These are phyloP conservation scores for Catocala nupta DNA, from an alignment of 2,888 invertebrate genomes.

Conservation along the genomic window DNA sequence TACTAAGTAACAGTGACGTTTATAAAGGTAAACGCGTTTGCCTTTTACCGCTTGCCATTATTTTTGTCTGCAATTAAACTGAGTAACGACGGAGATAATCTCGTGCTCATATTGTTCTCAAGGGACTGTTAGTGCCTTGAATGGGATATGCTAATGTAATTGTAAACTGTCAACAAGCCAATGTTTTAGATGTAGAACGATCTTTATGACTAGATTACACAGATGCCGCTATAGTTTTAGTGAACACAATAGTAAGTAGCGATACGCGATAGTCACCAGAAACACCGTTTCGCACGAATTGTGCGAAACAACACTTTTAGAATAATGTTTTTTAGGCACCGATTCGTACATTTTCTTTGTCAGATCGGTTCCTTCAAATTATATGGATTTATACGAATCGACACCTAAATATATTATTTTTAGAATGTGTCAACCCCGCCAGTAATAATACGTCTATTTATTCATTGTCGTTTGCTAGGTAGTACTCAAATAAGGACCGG, in stretches of 20 bases:
- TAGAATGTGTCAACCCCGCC: too few species aligned
- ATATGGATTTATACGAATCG: too few species aligned
- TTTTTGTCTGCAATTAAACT: conserved; percentile 14
- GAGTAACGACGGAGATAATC: conserved; percentile 23
- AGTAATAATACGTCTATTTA: too few species aligned
- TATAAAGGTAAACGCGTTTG: conserved; percentile 5
- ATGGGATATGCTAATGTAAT: conserved; percentile 17
- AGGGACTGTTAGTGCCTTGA: conserved; percentile 10
- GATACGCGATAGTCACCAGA: too few species aligned
- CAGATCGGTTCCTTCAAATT: too few species aligned
- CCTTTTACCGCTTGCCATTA: conserved; percentile 7
- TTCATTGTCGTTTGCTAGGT: too few species aligned
- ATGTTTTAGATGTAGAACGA: background rate
- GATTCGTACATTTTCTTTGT: too few species aligned
- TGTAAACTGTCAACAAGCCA: conserved; percentile 14
- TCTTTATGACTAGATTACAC: background rate
- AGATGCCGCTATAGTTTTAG: background rate
- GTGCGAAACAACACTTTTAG: too few species aligned
- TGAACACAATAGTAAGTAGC: background rate
- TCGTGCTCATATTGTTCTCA: conserved; percentile 11
- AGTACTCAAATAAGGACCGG: too few species aligned
- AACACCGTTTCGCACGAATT: too few species aligned
- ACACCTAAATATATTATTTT: too few species aligned
- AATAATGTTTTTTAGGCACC: too few species aligned
- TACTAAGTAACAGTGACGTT: conserved; percentile 4